phyloP scores from a whole-genome alignment of 1,140 invertebrate species.

The Trichonephila clavipes region DNA sequence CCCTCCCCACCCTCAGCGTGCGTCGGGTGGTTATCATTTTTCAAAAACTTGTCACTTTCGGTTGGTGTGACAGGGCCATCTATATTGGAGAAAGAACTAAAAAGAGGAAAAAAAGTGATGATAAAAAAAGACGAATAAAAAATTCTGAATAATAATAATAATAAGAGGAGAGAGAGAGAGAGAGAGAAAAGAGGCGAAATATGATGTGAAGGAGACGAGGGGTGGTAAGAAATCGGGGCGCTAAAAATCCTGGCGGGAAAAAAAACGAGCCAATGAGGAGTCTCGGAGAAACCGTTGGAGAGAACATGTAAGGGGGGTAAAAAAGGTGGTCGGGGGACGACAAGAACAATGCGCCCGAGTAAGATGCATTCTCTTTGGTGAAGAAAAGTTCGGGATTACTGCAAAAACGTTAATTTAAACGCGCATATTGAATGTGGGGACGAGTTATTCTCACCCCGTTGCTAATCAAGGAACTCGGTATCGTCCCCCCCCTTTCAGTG shows the following conservation, averaged over 20 bases:
- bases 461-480: conserved; percentile 67
- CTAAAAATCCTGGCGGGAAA: conserved; percentile 31
- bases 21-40: conserved; percentile 70
- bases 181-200: conserved; percentile 31
- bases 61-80: conserved; percentile 65
- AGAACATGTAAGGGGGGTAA: conserved; percentile 54
- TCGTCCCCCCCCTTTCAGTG: conserved; percentile 30
- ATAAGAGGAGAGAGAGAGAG: conserved; percentile 39
- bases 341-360: conserved; percentile 62
- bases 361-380: conserved; percentile 49
- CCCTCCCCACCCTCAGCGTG: not conserved
- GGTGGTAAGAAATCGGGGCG: conserved; percentile 34
- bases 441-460: conserved; percentile 66
- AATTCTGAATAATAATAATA: conserved; percentile 70
- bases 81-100: not conserved
- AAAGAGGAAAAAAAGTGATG: not conserved
- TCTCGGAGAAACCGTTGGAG: not conserved
- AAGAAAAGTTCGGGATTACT: conserved; percentile 74
- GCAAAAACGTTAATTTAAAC: conserved; percentile 77
- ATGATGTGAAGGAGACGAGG: conserved; percentile 29
- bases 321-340: not conserved
- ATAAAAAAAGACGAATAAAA: conserved; percentile 40
- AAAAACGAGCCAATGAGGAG: conserved; percentile 68
- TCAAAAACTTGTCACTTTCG: conserved; percentile 76
- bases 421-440: conserved; percentile 74